phyloP scores from a whole-genome alignment of 2,113 vertebrate species.

The Dendrocopos noguchii region DNA sequence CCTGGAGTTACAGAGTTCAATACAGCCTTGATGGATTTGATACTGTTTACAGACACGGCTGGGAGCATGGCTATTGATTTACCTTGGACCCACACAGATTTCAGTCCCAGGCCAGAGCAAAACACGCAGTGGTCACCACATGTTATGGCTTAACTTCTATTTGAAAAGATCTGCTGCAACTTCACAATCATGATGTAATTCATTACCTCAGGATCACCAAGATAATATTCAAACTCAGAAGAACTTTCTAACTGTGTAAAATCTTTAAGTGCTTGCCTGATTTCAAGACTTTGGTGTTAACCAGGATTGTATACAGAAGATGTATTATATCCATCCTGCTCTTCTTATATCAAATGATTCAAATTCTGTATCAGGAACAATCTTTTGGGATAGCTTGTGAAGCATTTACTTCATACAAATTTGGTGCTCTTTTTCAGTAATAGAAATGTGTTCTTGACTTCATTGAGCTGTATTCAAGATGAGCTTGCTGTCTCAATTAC shows the following conservation, averaged over 20 bases:
- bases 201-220: not conserved
- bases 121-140: not conserved
- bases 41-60: not conserved
- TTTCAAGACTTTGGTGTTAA: not conserved
- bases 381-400: not conserved
- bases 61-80: not conserved
- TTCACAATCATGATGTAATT: fast-evolving
- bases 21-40: not conserved
- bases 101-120: not conserved
- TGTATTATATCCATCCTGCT: not conserved
- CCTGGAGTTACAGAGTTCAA: not conserved
- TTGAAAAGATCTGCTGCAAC: not conserved
- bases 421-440: not conserved
- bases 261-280: not conserved
- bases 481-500: not conserved
- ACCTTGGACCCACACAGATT: not conserved
- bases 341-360: not conserved
- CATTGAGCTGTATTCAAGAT: not conserved
- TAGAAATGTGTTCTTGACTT: not conserved
- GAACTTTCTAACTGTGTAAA: not conserved
- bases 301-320: not conserved
- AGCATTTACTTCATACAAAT: not conserved
- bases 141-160: not conserved
- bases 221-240: not conserved
- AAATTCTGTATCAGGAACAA: not conserved